A percentile compares a stretch with the other conserved stretches of the same genome.
Evolutionary conservation across 2,888 invertebrate species (phyloP).

Genomic region (Pinctada fucata): DNA sequence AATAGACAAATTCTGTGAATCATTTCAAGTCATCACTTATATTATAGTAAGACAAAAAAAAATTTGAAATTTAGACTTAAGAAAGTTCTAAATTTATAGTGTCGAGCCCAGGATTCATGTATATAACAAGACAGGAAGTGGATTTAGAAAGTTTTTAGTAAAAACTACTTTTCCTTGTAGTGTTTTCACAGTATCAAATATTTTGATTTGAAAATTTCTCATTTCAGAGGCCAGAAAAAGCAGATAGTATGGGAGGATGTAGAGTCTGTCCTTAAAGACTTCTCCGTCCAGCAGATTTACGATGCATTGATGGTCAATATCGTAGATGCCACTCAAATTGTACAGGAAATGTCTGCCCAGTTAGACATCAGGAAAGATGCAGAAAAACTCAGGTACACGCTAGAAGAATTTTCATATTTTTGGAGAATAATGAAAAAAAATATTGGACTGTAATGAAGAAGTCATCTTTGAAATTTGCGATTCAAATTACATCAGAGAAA

Average conservation of each 20-base stretch:
- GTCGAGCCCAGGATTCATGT: too few relatives aligned
- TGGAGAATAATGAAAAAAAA: neutral
- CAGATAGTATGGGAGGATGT: slow-evolving; percentile 63
- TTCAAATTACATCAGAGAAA: neutral
- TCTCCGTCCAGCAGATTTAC: slow-evolving; percentile 56
- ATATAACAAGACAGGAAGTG: too few relatives aligned
- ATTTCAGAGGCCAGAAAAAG: slow-evolving; percentile 47
- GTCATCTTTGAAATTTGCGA: neutral
- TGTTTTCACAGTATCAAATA: too few relatives aligned
- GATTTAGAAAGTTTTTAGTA: too few relatives aligned
- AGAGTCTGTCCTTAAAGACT: slow-evolving; percentile 51
- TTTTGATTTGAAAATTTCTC: too few relatives aligned
- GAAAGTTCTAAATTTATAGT: too few relatives aligned
- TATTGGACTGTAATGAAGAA: neutral
- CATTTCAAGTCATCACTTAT: too few relatives aligned
- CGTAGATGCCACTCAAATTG: slow-evolving; percentile 49
- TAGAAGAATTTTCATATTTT: neutral
- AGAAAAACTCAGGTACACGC: slow-evolving; percentile 62
- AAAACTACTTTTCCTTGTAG: too few relatives aligned
- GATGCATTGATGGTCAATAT: slow-evolving; percentile 54
- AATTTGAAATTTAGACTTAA: too few relatives aligned
- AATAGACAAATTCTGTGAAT: too few relatives aligned
- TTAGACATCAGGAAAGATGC: slow-evolving; percentile 69
- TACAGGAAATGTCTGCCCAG: slow-evolving; percentile 58
- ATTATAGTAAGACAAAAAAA: too few relatives aligned